Evolutionary conservation across 2,797 vertebrate species (phyloP).

Genomic region (Phrynocephalus vlangalii): DNA sequence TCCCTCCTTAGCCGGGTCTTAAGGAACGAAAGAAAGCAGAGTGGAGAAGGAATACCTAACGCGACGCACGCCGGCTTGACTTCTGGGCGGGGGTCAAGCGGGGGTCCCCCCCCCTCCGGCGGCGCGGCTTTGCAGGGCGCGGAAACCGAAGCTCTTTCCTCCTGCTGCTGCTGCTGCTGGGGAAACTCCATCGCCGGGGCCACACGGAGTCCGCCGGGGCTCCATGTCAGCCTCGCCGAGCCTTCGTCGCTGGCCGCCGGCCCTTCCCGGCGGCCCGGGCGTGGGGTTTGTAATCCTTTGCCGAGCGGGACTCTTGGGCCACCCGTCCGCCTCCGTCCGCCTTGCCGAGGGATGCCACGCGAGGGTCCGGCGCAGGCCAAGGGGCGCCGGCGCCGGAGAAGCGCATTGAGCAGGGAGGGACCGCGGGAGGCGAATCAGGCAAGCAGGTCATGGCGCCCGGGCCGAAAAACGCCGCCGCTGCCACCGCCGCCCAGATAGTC

Average conservation of each 20-base stretch:
- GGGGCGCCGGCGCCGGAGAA: too few relatives aligned
- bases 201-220: neutral
- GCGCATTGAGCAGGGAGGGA: neutral
- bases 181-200: neutral
- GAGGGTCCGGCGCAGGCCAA: neutral
- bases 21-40: neutral
- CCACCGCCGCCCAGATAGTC: too few relatives aligned
- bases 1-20: neutral
- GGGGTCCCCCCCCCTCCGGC: neutral
- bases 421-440: conserved; percentile 45
- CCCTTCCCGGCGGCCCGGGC: neutral
- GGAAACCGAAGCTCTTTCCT: neutral
- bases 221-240: neutral
- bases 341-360: conserved; percentile 40
- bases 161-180: neutral
- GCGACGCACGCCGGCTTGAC: neutral
- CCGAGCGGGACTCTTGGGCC: too few relatives aligned
- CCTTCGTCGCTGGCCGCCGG: neutral
- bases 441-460: conserved; percentile 52
- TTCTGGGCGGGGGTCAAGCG: neutral
- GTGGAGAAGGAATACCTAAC: neutral
- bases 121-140: neutral
- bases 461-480: neutral
- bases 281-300: neutral
- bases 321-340: neutral